A percentile compares a stretch with the other conserved stretches of the same genome.
phyloP scores from a whole-genome alignment of 2,797 vertebrate genomes.

The Nyctibius grandis region DNA sequence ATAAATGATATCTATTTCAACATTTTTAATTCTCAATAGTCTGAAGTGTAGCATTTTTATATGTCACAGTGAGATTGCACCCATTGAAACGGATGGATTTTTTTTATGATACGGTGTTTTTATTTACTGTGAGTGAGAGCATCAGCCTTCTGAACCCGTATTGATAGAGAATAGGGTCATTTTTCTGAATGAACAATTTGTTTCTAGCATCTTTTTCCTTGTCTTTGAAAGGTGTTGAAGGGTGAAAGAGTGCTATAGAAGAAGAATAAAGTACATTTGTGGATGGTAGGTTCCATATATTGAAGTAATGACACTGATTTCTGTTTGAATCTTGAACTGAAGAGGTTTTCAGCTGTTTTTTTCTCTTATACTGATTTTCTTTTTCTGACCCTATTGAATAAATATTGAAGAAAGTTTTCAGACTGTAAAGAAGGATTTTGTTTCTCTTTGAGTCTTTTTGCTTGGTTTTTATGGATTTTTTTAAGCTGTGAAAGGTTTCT shows the following conservation, averaged over 20 bases:
- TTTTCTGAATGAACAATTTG: neutral
- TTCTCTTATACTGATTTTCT: neutral
- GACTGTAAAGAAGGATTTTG: neutral
- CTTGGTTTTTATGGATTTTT: neutral
- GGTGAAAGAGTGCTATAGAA: neutral
- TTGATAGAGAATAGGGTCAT: neutral
- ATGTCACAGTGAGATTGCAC: neutral
- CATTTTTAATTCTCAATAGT: neutral
- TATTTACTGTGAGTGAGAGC: neutral
- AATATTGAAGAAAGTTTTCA: neutral
- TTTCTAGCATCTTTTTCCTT: neutral
- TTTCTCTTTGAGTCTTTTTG: neutral
- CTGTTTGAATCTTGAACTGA: neutral
- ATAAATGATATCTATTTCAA: neutral
- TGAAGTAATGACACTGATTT: neutral
- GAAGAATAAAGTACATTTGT: neutral
- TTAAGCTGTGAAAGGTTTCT: neutral
- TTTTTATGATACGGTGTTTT: neutral
- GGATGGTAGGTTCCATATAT: neutral
- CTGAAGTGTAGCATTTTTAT: neutral
- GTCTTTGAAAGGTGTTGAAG: neutral
- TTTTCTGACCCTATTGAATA: neutral
- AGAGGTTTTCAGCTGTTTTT: neutral
- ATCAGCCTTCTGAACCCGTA: neutral
- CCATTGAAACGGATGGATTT: neutral